Evolutionary conservation across 2,797 vertebrate species (phyloP), one percentile per base, ranked within the genome.

Genomic region (Huso huso): DNA sequence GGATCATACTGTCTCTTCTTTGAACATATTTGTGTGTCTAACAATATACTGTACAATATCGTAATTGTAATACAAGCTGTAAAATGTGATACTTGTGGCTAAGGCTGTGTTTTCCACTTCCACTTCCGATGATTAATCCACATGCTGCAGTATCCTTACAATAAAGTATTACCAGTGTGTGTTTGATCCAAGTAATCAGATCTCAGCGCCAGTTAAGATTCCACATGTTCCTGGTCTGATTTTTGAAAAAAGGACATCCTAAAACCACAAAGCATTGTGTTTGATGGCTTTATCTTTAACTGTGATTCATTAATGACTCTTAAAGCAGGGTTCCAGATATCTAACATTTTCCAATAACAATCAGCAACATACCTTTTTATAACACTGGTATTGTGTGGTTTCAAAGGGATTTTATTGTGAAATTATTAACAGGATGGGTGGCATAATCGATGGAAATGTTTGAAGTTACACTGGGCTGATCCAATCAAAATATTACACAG

Each of bases 171-270:
- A 79, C 81, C 83, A 84, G 85, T 83, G 74, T 59, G 65, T 71
- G 83, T 89, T 85, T 88, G 86, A 89, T 87, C 79, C 83, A 60
- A 67, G 84, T 84, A 88, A 88, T 79, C 79, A 73, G 82, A 89
- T 86, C 81, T 78, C 77, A 78, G 80, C 86, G 80, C 81, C 76
- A 80, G 80, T 79, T 66, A 88, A 87, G 88, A 84, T 87, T 82
- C 84, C 78, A 82, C 73, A 71, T 83, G 68, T 73, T 87, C 82
- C 80, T 81, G 83, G 83, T 81, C 82, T 88, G 86, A 85, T 83
- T 83, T 89, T 87, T 90, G n/a, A n/a, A 83, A 89, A 90, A 87
- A 86, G 83, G 86, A 84, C 83, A 87, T 88, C 88, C 84, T 84
- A 89, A 90, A 87, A 87, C 83, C 81, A 84, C 83, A 82, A 83